These are phyloP conservation scores for Trichopria drosophilae DNA, from an alignment of 2,888 invertebrate genomes.

Conservation along the genomic window DNA sequence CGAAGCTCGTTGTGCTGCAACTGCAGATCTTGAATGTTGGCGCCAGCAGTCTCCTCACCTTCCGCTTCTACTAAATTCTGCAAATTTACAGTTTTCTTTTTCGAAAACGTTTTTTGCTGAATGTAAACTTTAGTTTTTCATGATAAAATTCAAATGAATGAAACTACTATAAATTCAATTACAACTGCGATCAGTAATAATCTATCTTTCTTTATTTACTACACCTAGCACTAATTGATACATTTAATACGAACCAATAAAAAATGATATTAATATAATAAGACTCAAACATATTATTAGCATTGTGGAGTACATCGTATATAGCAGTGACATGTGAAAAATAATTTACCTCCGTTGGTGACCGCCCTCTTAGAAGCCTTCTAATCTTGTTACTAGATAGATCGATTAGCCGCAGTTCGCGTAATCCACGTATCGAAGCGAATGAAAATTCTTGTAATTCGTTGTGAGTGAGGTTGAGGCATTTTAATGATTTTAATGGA, in stretches of 20 bases:
- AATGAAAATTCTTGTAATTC: slow-evolving; percentile 76
- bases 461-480: slow-evolving; percentile 77
- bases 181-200: no score
- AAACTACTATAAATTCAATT: no score
- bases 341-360: slow-evolving; percentile 52
- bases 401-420: slow-evolving; percentile 72
- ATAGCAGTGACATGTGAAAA: no score
- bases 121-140: no score
- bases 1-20: slow-evolving; percentile 75
- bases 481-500: slow-evolving; percentile 69
- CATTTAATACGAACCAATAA: no score
- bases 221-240: no score
- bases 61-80: slow-evolving; percentile 79
- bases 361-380: slow-evolving; percentile 54
- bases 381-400: slow-evolving; percentile 76
- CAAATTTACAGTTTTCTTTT: slow-evolving; percentile 46
- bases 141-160: no score
- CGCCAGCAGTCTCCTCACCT: slow-evolving; percentile 56
- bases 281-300: no score
- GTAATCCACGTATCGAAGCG: slow-evolving; percentile 75
- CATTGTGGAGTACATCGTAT: no score
- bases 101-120: no score
- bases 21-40: slow-evolving; percentile 71
- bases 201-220: no score
- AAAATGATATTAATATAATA: no score